phyloP scores from a whole-genome alignment of 2,888 invertebrate species.

The Gasteruption jaculator region DNA sequence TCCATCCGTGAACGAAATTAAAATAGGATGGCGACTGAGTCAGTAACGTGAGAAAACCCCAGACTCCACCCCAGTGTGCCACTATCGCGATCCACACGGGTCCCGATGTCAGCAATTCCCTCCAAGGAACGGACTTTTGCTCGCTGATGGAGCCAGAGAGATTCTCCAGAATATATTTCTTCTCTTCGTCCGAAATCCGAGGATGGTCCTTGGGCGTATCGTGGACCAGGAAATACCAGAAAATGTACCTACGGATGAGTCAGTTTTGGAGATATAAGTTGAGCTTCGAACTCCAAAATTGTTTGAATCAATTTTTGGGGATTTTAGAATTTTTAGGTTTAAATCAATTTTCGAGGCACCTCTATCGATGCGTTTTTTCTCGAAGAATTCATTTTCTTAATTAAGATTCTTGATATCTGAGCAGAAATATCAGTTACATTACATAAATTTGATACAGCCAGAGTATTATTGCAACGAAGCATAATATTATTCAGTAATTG shows the following conservation, averaged over 20 bases:
- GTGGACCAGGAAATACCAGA: constrained; percentile 62
- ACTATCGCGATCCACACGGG: constrained; percentile 64
- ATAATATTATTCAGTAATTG: too few relatives aligned
- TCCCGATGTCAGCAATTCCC: constrained; percentile 56
- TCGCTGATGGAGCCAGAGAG: constrained; percentile 48
- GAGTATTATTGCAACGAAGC: too few relatives aligned
- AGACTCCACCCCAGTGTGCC: constrained; percentile 65
- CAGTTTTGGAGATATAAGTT: too few relatives aligned
- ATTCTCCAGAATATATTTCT: constrained; percentile 57
- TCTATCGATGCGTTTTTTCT: too few relatives aligned
- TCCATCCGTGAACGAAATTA: constrained; percentile 65
- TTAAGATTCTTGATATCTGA: too few relatives aligned
- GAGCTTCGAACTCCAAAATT: too few relatives aligned
- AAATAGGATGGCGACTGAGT: constrained; percentile 70
- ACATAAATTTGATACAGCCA: too few relatives aligned
- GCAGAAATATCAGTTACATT: too few relatives aligned
- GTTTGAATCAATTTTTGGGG: too few relatives aligned
- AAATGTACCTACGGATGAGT: constrained; percentile 38
- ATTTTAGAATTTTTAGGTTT: too few relatives aligned
- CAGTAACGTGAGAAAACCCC: constrained; percentile 68
- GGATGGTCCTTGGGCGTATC: constrained; percentile 66
- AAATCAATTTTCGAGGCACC: too few relatives aligned
- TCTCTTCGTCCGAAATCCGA: constrained; percentile 59
- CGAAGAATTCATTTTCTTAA: too few relatives aligned
- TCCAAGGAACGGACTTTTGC: constrained; percentile 58